Conservation (phyloP, 2,888 invertebrate species). For the Leucoma salicis region DNA sequence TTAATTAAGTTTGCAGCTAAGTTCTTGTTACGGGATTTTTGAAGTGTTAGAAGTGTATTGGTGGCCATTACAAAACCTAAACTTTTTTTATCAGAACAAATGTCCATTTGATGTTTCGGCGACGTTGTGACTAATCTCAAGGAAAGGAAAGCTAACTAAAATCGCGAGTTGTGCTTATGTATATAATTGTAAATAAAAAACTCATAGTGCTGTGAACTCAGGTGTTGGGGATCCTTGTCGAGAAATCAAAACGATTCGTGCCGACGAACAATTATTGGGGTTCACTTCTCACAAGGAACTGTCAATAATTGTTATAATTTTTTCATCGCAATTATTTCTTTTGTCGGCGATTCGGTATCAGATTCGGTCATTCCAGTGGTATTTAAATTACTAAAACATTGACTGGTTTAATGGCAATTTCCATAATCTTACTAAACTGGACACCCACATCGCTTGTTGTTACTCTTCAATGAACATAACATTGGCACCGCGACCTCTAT, state of each 20-base stretch:
- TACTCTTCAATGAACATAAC: slow-evolving; percentile 80
- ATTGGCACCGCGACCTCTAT: slow-evolving; percentile 76
- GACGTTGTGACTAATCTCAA: slow-evolving; percentile 79
- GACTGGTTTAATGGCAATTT: slow-evolving; percentile 45
- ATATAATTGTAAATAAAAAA: slow-evolving; percentile 38
- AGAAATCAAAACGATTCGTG: slow-evolving; percentile 61
- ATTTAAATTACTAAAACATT: slow-evolving; percentile 36
- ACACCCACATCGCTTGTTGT: slow-evolving; percentile 74
- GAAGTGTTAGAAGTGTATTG: slow-evolving; percentile 76
- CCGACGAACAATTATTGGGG: slow-evolving; percentile 71
- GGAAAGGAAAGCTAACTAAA: slow-evolving; percentile 55
- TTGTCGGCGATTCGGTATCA: slow-evolving; percentile 39
- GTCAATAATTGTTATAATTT: slow-evolving; percentile 73
- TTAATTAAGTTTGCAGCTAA: slow-evolving; percentile 33
- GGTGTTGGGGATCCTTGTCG: slow-evolving; percentile 44
- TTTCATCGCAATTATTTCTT: slow-evolving; percentile 56
- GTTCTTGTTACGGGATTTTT: slow-evolving; percentile 33
- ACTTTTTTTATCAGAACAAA: slow-evolving; percentile 80
- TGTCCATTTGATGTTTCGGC: slow-evolving; percentile 82
- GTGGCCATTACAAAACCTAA: slow-evolving; percentile 82
- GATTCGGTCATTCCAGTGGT: slow-evolving; percentile 24
- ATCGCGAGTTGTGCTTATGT: slow-evolving; percentile 57
- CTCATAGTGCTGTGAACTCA: slow-evolving; percentile 48
- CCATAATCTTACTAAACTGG: slow-evolving; percentile 53
- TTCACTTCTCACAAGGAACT: slow-evolving; percentile 76